A percentile compares a stretch with the other conserved stretches of the same genome.
Evolutionary conservation across 2,113 vertebrate genomes (phyloP).

Genomic region (Triplophysa tibetana): DNA sequence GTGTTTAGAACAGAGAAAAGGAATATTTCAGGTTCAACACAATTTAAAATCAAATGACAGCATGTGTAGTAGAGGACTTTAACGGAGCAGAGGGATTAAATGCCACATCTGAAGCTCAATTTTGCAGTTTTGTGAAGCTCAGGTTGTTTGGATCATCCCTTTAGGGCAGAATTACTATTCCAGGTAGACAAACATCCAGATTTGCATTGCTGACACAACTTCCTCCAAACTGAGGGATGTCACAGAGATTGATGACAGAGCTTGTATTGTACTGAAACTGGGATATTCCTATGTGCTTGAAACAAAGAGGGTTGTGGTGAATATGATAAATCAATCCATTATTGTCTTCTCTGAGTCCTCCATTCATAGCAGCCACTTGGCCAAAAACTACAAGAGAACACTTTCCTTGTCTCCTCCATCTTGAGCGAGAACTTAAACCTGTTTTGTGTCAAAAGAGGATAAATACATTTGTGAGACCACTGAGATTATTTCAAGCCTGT

Average conservation of each 20-base stretch:
- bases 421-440: conserved; percentile 27
- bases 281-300: neutral
- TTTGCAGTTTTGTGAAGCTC: too few species aligned
- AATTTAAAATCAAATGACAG: neutral
- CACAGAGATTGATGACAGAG: neutral
- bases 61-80: too few species aligned
- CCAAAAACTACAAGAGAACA: conserved; percentile 15
- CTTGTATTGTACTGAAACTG: neutral
- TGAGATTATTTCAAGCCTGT: conserved; percentile 43
- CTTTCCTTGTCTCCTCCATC: neutral
- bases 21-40: conserved; percentile 12
- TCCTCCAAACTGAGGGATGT: neutral
- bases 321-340: conserved; percentile 30
- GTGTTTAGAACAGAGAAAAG: neutral
- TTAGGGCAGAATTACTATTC: neutral
- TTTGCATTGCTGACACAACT: too few species aligned
- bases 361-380: neutral
- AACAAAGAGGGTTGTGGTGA: neutral
- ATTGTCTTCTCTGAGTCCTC: conserved; percentile 2
- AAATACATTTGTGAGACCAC: conserved; percentile 24
- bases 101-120: too few species aligned
- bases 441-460: conserved; percentile 26
- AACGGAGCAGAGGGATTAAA: neutral
- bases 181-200: neutral
- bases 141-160: neutral